Conservation (phyloP, 2,888 invertebrate genomes). For the Dexiosoma caninum region DNA sequence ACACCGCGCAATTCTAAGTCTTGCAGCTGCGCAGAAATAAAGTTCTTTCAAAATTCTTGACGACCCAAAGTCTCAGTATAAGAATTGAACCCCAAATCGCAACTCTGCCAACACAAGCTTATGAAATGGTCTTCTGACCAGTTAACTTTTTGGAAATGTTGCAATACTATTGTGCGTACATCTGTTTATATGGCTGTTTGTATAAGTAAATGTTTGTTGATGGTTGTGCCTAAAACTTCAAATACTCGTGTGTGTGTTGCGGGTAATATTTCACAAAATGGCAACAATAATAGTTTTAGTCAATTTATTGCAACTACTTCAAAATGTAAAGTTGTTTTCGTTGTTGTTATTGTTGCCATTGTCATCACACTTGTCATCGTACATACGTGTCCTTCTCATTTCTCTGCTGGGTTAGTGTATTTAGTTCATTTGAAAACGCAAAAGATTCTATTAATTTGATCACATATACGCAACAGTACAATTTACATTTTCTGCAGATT, state of each 20-base stretch:
- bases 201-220: background rate
- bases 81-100: background rate
- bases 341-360: constrained; percentile 37
- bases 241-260: constrained; percentile 51
- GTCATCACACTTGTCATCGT: constrained; percentile 62
- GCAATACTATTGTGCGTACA: background rate
- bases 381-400: constrained; percentile 60
- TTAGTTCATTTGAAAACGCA: constrained; percentile 53
- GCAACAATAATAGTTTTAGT: constrained; percentile 48
- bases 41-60: no score
- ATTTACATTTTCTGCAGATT: constrained; percentile 29
- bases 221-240: constrained; percentile 27
- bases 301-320: constrained; percentile 15
- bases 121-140: background rate
- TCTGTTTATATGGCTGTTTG: no score
- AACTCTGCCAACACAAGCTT: constrained; percentile 1
- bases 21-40: no score
- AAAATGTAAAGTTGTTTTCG: background rate
- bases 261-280: constrained; percentile 39
- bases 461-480: constrained; percentile 51
- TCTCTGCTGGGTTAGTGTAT: constrained; percentile 38
- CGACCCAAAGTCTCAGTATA: no score
- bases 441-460: constrained; percentile 62
- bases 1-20: no score
- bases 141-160: constrained; percentile 19